Evolutionary conservation across 2,888 invertebrate genomes (phyloP).

Genomic region (Phalera bucephala): DNA sequence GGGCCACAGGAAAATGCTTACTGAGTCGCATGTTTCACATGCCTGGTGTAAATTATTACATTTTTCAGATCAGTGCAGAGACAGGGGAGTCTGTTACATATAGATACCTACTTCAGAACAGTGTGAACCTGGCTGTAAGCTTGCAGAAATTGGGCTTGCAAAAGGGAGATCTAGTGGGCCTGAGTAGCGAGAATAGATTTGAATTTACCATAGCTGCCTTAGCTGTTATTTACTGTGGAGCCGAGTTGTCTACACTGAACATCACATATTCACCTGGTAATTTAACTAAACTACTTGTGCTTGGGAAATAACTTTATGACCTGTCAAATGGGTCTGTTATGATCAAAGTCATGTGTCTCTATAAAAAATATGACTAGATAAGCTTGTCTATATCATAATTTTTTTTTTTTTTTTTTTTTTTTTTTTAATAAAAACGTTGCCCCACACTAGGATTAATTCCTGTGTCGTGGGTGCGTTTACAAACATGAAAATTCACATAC

Average conservation of each 20-base stretch:
- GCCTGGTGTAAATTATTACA: not conserved
- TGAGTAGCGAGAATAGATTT: constrained; percentile 85
- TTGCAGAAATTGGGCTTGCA: constrained; percentile 76
- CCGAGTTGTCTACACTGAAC: constrained; percentile 84
- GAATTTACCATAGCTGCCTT: constrained; percentile 82
- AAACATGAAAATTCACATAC: no score
- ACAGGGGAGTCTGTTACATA: constrained; percentile 82
- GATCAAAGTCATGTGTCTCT: no score
- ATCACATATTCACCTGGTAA: constrained; percentile 84
- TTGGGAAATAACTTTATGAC: no score
- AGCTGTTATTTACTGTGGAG: constrained; percentile 83
- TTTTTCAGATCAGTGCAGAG: constrained; percentile 81
- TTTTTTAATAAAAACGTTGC: no score
- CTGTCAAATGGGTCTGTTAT: no score
- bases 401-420: no score
- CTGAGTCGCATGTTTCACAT: no score
- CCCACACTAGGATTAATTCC: no score
- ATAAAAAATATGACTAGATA: no score
- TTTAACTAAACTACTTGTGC: constrained; percentile 5
- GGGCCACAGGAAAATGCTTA: no score
- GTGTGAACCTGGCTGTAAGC: constrained; percentile 81
- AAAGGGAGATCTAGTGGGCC: constrained; percentile 82
- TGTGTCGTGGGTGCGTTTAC: no score
- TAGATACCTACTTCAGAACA: constrained; percentile 78
- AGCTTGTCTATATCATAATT: no score